phyloP scores from a whole-genome alignment of 2,888 invertebrate species.

The Eueremaeus valkanovi region DNA sequence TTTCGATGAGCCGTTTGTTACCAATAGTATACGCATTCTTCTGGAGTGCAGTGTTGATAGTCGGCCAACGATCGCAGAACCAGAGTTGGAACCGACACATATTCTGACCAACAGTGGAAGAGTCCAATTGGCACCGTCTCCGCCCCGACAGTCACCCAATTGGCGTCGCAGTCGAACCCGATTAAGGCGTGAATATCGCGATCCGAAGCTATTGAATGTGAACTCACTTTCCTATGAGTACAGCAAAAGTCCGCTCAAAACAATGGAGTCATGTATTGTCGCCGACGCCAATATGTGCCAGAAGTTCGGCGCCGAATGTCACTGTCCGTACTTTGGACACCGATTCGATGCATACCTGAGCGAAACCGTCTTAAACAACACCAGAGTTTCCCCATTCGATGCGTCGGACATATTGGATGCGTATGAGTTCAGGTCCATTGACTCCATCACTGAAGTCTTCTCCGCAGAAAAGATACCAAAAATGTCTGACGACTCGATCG shows the following conservation, averaged over 20 bases:
- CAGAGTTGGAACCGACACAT: neutral
- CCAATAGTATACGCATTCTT: neutral
- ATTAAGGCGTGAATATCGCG: neutral
- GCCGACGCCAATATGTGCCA: slow-evolving; percentile 3
- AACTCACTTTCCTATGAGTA: neutral
- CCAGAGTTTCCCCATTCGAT: neutral
- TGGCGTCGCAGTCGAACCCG: neutral
- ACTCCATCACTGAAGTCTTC: too few species aligned
- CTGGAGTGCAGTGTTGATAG: neutral
- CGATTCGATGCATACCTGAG: neutral
- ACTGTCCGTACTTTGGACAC: neutral
- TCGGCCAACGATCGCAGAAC: too few species aligned
- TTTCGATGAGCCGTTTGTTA: slow-evolving; percentile 14
- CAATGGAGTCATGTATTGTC: slow-evolving; percentile 3
- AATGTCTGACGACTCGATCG: neutral
- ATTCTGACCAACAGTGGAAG: too few species aligned
- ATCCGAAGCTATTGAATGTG: neutral
- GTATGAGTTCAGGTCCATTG: too few species aligned
- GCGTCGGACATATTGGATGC: too few species aligned
- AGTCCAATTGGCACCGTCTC: neutral
- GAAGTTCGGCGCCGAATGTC: neutral
- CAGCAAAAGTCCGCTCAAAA: neutral
- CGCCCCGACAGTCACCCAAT: neutral
- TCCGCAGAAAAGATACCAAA: too few species aligned
- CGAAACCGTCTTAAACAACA: slow-evolving; percentile 2